Percentiles rank a stretch among this genome's conserved stretches.
phyloP scores from a whole-genome alignment of 2,113 vertebrate genomes.

The Gobiocypris rarus region DNA sequence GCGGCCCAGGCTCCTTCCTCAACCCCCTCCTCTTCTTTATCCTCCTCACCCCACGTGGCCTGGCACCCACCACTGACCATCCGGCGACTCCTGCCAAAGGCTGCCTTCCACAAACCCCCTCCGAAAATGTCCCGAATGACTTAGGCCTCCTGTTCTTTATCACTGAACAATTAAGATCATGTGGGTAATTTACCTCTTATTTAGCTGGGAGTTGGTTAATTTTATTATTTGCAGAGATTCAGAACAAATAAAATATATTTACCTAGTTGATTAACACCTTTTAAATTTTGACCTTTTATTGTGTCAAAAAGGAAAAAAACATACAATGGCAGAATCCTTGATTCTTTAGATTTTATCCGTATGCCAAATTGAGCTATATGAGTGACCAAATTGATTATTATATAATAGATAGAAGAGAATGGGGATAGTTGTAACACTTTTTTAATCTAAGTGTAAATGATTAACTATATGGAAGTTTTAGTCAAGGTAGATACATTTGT shows the following conservation, averaged over 20 bases:
- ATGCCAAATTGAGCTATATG: not conserved
- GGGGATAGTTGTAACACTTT: not conserved
- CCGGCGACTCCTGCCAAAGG: conserved; percentile 76
- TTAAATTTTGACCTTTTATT: not conserved
- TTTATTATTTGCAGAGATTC: not conserved
- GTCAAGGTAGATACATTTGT: not conserved
- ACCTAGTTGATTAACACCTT: not conserved
- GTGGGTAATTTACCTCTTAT: not conserved
- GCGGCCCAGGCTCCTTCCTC: conserved; percentile 69
- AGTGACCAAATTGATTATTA: conserved; percentile 11
- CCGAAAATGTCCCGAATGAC: conserved; percentile 45
- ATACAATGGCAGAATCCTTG: not conserved
- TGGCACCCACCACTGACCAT: conserved; percentile 77
- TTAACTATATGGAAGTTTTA: not conserved
- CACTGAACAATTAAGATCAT: conserved; percentile 16
- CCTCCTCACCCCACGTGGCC: conserved; percentile 71
- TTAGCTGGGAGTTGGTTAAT: not conserved
- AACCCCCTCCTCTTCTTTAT: conserved; percentile 53
- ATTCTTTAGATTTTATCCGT: not conserved
- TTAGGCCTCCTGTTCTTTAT: conserved; percentile 2
- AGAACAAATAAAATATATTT: not conserved
- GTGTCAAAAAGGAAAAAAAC: not conserved
- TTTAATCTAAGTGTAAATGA: not conserved
- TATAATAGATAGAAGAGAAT: not conserved
- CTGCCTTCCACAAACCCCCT: conserved; percentile 67